Percentiles rank a stretch among this genome's conserved stretches.
These are phyloP conservation scores for Eupristina koningsbergeri DNA, from an alignment of 1,140 invertebrate species.

Conservation along the genomic window DNA sequence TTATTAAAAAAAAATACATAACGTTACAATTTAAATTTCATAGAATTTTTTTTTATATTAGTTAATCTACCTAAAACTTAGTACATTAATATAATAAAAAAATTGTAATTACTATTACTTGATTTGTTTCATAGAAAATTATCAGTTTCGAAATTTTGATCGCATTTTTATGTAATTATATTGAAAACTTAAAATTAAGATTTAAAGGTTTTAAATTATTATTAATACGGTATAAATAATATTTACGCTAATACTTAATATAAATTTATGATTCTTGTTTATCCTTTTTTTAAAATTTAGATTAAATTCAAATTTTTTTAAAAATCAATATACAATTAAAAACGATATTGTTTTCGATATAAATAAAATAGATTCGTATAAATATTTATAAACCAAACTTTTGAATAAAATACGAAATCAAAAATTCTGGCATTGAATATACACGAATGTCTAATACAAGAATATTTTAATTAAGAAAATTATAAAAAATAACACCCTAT, in stretches of 20 bases:
- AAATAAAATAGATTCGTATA: background rate
- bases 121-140: background rate
- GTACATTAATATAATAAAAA: background rate
- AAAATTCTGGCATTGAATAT: background rate
- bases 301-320: background rate
- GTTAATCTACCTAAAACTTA: slow-evolving; percentile 1
- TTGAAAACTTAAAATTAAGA: background rate
- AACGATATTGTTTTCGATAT: background rate
- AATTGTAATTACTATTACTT: background rate
- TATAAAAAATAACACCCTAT: background rate
- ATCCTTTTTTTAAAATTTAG: background rate
- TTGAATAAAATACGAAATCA: background rate
- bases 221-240: background rate
- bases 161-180: no score
- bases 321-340: background rate
- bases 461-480: slow-evolving; percentile 5
- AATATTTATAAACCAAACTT: background rate
- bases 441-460: background rate
- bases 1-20: background rate
- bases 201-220: background rate
- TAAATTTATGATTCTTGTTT: background rate
- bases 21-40: background rate
- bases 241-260: background rate
- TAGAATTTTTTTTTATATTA: background rate
- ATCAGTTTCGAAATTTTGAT: background rate